These are phyloP conservation scores for Parthenolecanium corni DNA, from an alignment of 2,888 invertebrate species.

Conservation along the genomic window DNA sequence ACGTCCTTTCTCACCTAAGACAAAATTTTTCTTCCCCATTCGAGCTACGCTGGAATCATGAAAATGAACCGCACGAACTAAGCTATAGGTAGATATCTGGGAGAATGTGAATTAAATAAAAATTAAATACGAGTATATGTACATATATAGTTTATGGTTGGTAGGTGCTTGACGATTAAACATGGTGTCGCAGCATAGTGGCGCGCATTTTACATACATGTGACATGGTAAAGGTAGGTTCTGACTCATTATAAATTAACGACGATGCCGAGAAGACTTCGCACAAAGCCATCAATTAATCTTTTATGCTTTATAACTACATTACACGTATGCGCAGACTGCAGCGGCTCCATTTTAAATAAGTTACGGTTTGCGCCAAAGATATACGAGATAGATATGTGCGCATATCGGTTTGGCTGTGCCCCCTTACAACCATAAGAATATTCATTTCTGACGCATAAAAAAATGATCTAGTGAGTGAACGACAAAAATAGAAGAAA, in stretches of 20 bases:
- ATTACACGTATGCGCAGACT: neutral
- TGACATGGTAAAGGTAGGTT: conserved; percentile 17
- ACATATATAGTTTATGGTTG: too few relatives aligned
- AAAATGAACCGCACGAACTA: too few relatives aligned
- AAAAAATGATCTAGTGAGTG: neutral
- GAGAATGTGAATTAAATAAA: too few relatives aligned
- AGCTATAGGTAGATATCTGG: too few relatives aligned
- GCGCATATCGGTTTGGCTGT: neutral
- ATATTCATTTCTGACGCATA: neutral
- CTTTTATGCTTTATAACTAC: conserved; percentile 1
- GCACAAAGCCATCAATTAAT: conserved; percentile 25
- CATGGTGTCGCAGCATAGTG: too few relatives aligned
- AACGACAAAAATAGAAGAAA: too few relatives aligned
- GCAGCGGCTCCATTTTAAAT: conserved; percentile 25
- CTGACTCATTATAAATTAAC: conserved; percentile 16
- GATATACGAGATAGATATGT: conserved; percentile 20
- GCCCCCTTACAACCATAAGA: neutral
- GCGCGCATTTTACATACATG: neutral
- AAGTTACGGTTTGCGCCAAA: conserved; percentile 16
- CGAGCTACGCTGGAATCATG: too few relatives aligned
- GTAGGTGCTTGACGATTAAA: too few relatives aligned
- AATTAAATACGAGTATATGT: too few relatives aligned
- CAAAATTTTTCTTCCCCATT: too few relatives aligned
- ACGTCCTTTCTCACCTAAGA: too few relatives aligned
- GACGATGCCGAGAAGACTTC: conserved; percentile 17